Conservation (phyloP, 2,888 invertebrate genomes). For the Platynereis dumerilii region DNA sequence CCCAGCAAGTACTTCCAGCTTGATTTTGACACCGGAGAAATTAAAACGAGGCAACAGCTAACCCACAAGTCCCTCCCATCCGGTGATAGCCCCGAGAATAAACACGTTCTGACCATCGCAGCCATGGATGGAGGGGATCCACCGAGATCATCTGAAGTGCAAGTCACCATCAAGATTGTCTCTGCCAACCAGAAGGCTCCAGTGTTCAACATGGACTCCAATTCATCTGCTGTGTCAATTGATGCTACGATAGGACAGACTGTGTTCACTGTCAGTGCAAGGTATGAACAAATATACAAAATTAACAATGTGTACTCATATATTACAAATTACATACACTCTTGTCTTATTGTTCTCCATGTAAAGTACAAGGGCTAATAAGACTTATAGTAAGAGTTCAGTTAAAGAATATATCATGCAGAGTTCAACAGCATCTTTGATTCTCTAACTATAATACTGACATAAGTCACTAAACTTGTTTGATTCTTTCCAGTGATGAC, state of each 20-base stretch:
- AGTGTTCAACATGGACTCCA: conserved; percentile 72
- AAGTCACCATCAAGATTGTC: conserved; percentile 85
- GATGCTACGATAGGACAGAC: conserved; percentile 76
- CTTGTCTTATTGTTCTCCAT: neutral
- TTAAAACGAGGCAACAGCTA: conserved; percentile 79
- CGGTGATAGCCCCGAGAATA: conserved; percentile 42
- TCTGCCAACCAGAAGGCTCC: conserved; percentile 93
- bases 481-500: conserved; percentile 57
- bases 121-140: conserved; percentile 96
- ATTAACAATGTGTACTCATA: neutral
- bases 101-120: conserved; percentile 68
- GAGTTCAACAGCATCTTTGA: too few relatives aligned
- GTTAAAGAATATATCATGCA: too few relatives aligned
- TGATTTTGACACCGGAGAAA: conserved; percentile 88
- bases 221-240: conserved; percentile 66
- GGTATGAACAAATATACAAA: conserved; percentile 28
- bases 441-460: too few relatives aligned
- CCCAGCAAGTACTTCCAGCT: conserved; percentile 78
- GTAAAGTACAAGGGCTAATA: too few relatives aligned
- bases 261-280: conserved; percentile 71
- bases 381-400: too few relatives aligned
- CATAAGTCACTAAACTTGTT: too few relatives aligned
- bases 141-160: conserved; percentile 87
- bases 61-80: conserved; percentile 38
- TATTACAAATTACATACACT: neutral